phyloP scores from a whole-genome alignment of 2,888 invertebrate species.

The Gnatocerus cornutus region DNA sequence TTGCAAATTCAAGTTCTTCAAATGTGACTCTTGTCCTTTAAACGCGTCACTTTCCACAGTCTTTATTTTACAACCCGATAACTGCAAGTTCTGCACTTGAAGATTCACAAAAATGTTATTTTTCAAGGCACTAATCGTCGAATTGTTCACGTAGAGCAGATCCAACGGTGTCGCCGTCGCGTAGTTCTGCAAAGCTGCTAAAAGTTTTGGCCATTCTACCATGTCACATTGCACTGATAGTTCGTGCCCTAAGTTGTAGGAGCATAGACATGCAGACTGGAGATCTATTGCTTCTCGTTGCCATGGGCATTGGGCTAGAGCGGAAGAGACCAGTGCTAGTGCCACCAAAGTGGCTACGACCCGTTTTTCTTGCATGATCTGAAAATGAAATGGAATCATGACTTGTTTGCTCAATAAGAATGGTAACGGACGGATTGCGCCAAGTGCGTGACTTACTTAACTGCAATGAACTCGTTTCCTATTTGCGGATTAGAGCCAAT shows the following conservation, averaged over 20 bases:
- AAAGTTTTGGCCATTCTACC: slow-evolving; percentile 85
- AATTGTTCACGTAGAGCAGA: slow-evolving; percentile 91
- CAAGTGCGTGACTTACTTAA: slow-evolving; percentile 35
- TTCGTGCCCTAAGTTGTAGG: slow-evolving; percentile 88
- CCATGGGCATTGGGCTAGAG: slow-evolving; percentile 88
- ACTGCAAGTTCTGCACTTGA: slow-evolving; percentile 86
- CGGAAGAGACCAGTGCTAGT: slow-evolving; percentile 55
- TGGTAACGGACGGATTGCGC: slow-evolving; percentile 30
- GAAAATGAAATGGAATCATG: slow-evolving; percentile 48
- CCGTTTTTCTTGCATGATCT: slow-evolving; percentile 67
- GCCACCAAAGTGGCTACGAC: slow-evolving; percentile 60
- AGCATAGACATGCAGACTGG: slow-evolving; percentile 90
- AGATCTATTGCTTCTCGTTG: slow-evolving; percentile 82
- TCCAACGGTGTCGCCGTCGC: slow-evolving; percentile 82
- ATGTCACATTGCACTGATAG: slow-evolving; percentile 93
- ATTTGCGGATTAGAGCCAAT: slow-evolving; percentile 42
- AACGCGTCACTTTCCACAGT: slow-evolving; percentile 84
- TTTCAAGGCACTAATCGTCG: slow-evolving; percentile 80
- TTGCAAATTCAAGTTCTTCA: slow-evolving; percentile 89
- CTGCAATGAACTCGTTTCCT: slow-evolving; percentile 24
- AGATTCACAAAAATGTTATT: slow-evolving; percentile 81
- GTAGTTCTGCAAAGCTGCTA: slow-evolving; percentile 82
- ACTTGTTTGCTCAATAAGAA: slow-evolving; percentile 17
- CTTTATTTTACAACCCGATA: slow-evolving; percentile 87
- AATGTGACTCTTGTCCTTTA: slow-evolving; percentile 84